Evolutionary conservation across 2,797 vertebrate species (phyloP).

Genomic region (Galagoides demidoff): DNA sequence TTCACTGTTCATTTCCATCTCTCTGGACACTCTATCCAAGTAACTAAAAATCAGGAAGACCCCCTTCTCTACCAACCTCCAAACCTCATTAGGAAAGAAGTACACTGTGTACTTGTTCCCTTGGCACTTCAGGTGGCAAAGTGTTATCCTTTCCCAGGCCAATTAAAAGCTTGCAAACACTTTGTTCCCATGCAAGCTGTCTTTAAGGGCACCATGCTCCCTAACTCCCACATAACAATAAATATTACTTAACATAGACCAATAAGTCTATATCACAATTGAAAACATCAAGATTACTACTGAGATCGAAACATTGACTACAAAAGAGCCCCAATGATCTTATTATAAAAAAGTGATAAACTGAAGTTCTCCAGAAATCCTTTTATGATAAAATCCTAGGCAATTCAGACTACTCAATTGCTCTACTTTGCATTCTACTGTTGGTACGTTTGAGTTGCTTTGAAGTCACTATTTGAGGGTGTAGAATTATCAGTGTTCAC

Average conservation of each 20-base stretch:
- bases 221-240: conserved; percentile 5
- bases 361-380: not conserved
- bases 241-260: conserved; percentile 32
- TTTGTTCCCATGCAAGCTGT: conserved; percentile 5
- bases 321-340: not conserved
- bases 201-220: conserved; percentile 9
- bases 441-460: not conserved
- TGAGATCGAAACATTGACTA: not conserved
- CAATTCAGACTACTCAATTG: not conserved
- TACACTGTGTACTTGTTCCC: not conserved
- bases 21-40: not conserved
- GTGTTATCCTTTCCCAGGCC: conserved; percentile 43
- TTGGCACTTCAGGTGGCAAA: conserved; percentile 44
- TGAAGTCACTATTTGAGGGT: conserved; percentile 20
- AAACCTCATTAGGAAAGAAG: conserved; percentile 50
- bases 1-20: conserved; percentile 12
- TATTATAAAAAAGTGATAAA: conserved; percentile 26
- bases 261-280: conserved; percentile 28
- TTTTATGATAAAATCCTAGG: not conserved
- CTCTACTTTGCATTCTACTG: not conserved
- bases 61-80: not conserved
- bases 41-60: conserved; percentile 55
- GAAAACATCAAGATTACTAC: conserved; percentile 54
- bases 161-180: conserved; percentile 55
- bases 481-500: not conserved